Evolutionary conservation across 2,888 invertebrate species (phyloP), one percentile per base, ranked within the genome.

Genomic region (Himalopsyche tibetana): DNA sequence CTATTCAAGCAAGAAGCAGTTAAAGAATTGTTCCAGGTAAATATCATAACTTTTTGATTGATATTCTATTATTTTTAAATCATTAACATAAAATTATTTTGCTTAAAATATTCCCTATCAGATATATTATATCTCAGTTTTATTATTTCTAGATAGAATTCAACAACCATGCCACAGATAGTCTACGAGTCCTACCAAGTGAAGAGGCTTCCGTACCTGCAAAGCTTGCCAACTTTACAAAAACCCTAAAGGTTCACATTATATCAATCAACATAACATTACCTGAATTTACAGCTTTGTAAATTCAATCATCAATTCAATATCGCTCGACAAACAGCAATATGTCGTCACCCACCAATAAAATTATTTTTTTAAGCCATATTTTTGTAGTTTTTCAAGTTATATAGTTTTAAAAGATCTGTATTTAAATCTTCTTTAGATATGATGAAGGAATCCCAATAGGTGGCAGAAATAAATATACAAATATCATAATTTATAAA

Each of bases 161-260:
- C 89, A 92, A 94, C 88, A 93, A 93, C 8, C 94, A 94, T 88
- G 93, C 93, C 0, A 92, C 94, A 0, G 92, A 92, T 83, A 93
- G 94, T 87, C 90, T 95, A 42, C 91, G 92, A 90, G 92, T 95
- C 0, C 90, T 93, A 55, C 90, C 95, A 4, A 94, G 93, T 89
- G 95, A 95, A 90, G 90, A 95, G 90, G 94, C 95, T 0, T 92
- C 94, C 63, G 93, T 95, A 17, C 93, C 95, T 55, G 92, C 93
- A 85, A 91, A 92, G 88, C 92, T 95, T 4, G 95, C 95, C 0
- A 90, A 90, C 17, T 90, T 92, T 5, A 92, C 93, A 56, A 91
- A 92, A 85, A 91, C 92, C 88, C 93, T 92, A 1, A 90, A 93
- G 89, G 94, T 94, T 11, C 11, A 45, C 9, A 3, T 45, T 45